A percentile compares a stretch with the other conserved stretches of the same genome.
Evolutionary conservation across 2,113 vertebrate genomes (phyloP).

Genomic region (Telmatochromis brachygnathus): DNA sequence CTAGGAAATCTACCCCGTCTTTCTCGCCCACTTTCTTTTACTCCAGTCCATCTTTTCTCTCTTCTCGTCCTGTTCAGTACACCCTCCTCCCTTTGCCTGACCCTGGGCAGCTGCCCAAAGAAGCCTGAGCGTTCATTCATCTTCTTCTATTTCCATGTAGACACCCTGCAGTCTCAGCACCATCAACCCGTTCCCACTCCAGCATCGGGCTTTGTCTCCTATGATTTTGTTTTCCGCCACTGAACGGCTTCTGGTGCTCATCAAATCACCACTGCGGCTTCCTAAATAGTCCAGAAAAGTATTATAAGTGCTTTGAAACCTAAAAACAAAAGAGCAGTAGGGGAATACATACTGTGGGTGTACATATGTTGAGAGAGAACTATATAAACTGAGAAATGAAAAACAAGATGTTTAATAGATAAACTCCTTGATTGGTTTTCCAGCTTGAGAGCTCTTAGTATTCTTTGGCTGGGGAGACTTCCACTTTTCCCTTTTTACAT

Average conservation of each 20-base stretch:
- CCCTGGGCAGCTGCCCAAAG: constrained; percentile 64
- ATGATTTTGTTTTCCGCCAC: constrained; percentile 10
- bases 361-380: constrained; percentile 9
- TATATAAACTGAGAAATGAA: constrained; percentile 41
- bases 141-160: constrained; percentile 45
- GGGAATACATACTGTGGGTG: not conserved
- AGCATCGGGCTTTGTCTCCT: constrained; percentile 45
- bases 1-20: not conserved
- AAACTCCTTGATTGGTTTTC: constrained; percentile 47
- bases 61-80: not conserved
- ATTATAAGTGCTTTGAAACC: not conserved
- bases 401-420: constrained; percentile 60
- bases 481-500: constrained; percentile 54
- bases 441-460: constrained; percentile 27
- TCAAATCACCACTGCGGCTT: not conserved
- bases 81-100: constrained; percentile 46
- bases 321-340: not conserved
- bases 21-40: not conserved
- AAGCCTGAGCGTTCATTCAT: constrained; percentile 48
- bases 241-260: not conserved
- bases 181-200: not conserved
- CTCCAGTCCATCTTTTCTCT: not conserved
- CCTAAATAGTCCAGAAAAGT: not conserved
- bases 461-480: constrained; percentile 36
- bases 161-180: not conserved